These are phyloP conservation scores for Gryllus bimaculatus DNA, from an alignment of 1,140 invertebrate genomes.

Conservation along the genomic window DNA sequence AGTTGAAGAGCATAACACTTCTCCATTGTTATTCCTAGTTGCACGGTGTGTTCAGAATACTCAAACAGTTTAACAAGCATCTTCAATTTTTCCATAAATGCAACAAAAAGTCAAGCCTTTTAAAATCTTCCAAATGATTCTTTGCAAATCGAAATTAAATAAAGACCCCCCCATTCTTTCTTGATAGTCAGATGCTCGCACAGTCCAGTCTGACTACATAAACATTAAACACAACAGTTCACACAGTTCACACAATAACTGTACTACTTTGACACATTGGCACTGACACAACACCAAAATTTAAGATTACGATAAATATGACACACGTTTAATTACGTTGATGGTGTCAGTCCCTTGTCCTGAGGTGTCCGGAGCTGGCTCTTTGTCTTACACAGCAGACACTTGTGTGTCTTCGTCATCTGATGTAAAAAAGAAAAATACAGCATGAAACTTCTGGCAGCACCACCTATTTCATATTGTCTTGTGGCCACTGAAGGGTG, in stretches of 20 bases:
- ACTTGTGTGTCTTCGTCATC: constrained; percentile 30
- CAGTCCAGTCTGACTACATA: neutral
- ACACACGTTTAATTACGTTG: constrained; percentile 9
- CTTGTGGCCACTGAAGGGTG: neutral
- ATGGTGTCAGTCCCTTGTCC: neutral
- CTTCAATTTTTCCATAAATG: neutral
- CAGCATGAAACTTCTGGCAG: constrained; percentile 9
- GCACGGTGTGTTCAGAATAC: too few species aligned
- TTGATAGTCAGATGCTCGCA: neutral
- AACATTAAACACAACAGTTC: neutral
- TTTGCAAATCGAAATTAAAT: neutral
- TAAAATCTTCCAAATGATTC: neutral
- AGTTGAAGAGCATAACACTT: neutral
- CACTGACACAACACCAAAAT: neutral
- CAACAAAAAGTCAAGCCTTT: neutral
- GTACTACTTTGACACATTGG: neutral
- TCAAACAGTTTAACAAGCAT: too few species aligned
- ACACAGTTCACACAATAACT: neutral
- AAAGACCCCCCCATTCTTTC: neutral
- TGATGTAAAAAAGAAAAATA: constrained; percentile 22
- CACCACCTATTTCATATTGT: neutral
- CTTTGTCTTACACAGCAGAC: constrained; percentile 25
- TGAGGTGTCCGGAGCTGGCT: neutral
- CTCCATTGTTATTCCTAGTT: too few species aligned
- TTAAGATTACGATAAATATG: neutral